These are phyloP conservation scores for Dendronephthya gigantea DNA, from an alignment of 64 coral and sea anemone species.

Conservation along the genomic window DNA sequence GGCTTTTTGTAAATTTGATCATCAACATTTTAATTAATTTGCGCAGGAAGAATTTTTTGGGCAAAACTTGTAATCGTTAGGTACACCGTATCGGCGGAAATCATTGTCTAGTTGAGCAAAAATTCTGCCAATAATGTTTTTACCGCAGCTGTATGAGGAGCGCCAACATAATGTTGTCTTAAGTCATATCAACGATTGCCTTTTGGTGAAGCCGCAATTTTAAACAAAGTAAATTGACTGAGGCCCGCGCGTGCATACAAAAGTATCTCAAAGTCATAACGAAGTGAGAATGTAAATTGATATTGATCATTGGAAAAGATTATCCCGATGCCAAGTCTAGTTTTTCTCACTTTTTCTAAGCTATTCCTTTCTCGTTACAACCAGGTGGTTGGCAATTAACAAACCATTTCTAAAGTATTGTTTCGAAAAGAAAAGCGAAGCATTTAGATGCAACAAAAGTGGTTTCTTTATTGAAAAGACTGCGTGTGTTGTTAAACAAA, in stretches of 20 bases:
- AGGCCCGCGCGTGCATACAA: neutral
- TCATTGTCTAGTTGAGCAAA: neutral
- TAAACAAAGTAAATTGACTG: conserved; percentile 18
- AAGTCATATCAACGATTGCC: conserved; percentile 17
- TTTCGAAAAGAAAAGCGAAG: neutral
- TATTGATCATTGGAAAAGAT: neutral
- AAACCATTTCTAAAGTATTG: neutral
- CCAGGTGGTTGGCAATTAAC: conserved; percentile 18
- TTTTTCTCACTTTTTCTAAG: neutral
- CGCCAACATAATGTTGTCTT: conserved; percentile 9
- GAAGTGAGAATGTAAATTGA: neutral
- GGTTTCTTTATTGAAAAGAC: conserved; percentile 12
- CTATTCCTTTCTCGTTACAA: conserved; percentile 8
- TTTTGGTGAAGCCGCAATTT: conserved; percentile 22
- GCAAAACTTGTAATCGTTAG: neutral
- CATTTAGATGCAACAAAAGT: conserved; percentile 12
- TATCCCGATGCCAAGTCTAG: neutral
- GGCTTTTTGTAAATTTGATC: neutral
- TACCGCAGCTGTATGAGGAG: neutral
- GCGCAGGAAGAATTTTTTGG: neutral
- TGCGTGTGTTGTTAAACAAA: conserved; percentile 12
- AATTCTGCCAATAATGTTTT: neutral
- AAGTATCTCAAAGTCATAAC: neutral
- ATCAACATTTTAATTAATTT: conserved; percentile 13
- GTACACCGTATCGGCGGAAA: neutral